Conservation (phyloP, 2,797 vertebrate genomes). For the Argentina silus region DNA sequence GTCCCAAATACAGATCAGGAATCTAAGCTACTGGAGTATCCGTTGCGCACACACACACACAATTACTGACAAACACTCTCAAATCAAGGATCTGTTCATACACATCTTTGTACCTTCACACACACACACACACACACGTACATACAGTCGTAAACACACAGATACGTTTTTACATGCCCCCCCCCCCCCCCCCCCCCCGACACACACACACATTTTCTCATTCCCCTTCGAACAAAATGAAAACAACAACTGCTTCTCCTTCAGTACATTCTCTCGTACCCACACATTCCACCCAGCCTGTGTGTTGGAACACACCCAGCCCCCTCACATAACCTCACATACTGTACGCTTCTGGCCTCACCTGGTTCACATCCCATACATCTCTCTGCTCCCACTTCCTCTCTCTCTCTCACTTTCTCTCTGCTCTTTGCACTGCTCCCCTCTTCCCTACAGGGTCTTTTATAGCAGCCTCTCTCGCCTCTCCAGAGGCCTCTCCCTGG, state of each 20-base stretch:
- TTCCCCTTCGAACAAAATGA: neutral
- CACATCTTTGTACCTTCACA: neutral
- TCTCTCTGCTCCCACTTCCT: neutral
- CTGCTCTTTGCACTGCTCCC: conserved; percentile 5
- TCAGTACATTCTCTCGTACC: conserved; percentile 52
- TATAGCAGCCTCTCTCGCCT: conserved; percentile 17
- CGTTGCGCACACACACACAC: conserved; percentile 4
- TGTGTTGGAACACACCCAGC: conserved; percentile 56
- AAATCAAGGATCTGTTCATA: neutral
- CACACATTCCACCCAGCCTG: conserved; percentile 64
- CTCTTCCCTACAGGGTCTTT: conserved; percentile 25
- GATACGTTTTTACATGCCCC: too few relatives aligned
- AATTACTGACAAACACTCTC: too few relatives aligned
- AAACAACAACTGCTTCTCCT: conserved; percentile 1
- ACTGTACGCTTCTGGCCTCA: neutral
- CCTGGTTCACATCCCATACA: neutral
- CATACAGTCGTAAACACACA: neutral
- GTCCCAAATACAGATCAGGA: conserved; percentile 61
- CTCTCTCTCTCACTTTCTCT: neutral
- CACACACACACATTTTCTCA: neutral
- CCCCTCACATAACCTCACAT: neutral
- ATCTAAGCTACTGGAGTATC: conserved; percentile 40
- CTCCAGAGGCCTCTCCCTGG: neutral
- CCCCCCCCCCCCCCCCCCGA: neutral
- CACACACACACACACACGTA: neutral